Base-by-base conservation (phyloP, 2,113 vertebrate species). In the Mesembrinibis cayennensis region DNA sequence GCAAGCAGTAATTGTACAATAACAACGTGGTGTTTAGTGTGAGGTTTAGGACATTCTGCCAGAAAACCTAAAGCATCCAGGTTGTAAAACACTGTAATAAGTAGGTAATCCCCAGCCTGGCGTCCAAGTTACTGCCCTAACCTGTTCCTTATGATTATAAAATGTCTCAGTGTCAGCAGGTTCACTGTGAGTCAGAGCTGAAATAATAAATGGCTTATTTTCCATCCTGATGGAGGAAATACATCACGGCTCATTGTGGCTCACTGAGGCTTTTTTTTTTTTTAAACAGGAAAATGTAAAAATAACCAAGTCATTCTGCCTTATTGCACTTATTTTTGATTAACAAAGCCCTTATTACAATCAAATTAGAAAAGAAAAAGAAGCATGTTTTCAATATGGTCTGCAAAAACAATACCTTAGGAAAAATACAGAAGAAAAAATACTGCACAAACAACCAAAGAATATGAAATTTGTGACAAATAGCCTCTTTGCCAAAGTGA, bases 161-260 rank as follows among this genome's bases (percentile, higher is more conserved):
- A 98, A 98, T 96, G 97, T 96, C 97, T 95, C 62, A 29, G 95
- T 98, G 98, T 98, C 98, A 99, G 98, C 98, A 98, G 97, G 98
- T 98, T 98, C 98, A 98, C 96, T 95, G 87, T 98, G 98, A 99
- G 98, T 99, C 98, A 99, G 98, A 98, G 98, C 97, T 98, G 98
- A 98, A 99, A 99, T 98, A 99, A 99, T 98, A 99, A 99, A 99
- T 98, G 98, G 98, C 98, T 98, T 99, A 98, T 99, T 99, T 99
- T 99, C 99, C 99, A 99, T 98, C 98, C 98, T 98, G 97, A 94
- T 97, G 98, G 98, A 99, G 99, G 99, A 99, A 99, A 99, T 99
- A 99, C 99, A 99, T 99, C 99, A 99, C 87, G 92, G 98, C 98
- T 99, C 98, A 99, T 99, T 99, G 99, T 99, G 98, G 99, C 98